These are phyloP conservation scores for Porites lutea DNA, from an alignment of 64 coral and sea anemone genomes.

Conservation along the genomic window DNA sequence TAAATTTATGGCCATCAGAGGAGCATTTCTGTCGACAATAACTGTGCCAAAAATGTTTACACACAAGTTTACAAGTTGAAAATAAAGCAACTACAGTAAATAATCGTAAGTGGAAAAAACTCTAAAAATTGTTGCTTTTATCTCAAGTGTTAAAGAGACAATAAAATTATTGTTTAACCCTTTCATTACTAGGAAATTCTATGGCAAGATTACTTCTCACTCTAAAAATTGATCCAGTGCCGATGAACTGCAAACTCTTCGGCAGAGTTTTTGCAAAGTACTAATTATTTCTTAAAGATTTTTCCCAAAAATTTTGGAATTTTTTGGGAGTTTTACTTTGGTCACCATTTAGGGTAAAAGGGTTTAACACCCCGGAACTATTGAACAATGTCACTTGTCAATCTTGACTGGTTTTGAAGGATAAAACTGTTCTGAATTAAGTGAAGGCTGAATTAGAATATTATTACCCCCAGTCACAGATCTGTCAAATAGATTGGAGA, in stretches of 20 bases:
- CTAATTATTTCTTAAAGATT: too few species aligned
- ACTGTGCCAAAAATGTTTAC: background rate
- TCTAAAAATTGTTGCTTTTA: background rate
- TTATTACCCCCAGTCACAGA: background rate
- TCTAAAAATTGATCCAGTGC: too few species aligned
- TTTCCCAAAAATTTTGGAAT: background rate
- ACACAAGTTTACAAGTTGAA: background rate
- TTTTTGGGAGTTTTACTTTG: background rate
- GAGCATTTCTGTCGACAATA: background rate
- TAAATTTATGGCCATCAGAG: too few species aligned
- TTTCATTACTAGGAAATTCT: too few species aligned
- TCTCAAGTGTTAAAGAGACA: background rate
- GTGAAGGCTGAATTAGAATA: conserved; percentile 9
- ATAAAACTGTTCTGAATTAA: background rate
- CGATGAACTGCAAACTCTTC: too few species aligned
- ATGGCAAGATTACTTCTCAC: too few species aligned
- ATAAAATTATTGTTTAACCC: background rate
- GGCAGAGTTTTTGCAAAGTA: too few species aligned
- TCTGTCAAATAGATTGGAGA: conserved; percentile 26
- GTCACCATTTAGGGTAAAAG: too few species aligned
- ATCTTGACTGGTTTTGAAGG: conserved; percentile 8
- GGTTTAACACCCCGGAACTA: too few species aligned
- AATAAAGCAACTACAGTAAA: background rate
- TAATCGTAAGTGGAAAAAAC: background rate
- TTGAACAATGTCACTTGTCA: background rate